phyloP scores from a whole-genome alignment of 1,140 invertebrate species.

The Chymomyza costata region DNA sequence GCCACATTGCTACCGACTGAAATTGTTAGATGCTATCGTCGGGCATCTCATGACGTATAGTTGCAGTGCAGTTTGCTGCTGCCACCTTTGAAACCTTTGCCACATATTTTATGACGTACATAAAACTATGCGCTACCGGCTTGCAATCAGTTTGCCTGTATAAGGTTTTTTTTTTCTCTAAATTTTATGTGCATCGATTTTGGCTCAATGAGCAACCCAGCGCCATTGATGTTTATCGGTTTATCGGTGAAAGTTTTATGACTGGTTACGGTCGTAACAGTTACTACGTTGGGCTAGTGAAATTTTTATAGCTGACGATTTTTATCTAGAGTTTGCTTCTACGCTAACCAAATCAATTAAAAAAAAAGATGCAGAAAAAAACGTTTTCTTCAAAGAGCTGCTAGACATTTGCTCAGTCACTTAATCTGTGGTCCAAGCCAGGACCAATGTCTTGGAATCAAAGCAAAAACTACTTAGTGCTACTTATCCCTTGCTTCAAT shows the following conservation, averaged over 20 bases:
- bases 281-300: too few species aligned
- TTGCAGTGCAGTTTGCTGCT: too few species aligned
- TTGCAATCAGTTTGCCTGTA: conserved; percentile 17
- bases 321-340: too few species aligned
- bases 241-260: conserved; percentile 65
- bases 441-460: too few species aligned
- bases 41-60: conserved; percentile 23
- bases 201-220: conserved; percentile 36
- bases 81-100: conserved; percentile 33
- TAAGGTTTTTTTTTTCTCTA: not conserved
- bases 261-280: conserved; percentile 46
- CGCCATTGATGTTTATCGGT: conserved; percentile 51
- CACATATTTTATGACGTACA: conserved; percentile 31
- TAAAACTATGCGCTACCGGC: conserved; percentile 35
- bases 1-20: conserved; percentile 16
- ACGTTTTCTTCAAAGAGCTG: not conserved
- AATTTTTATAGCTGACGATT: too few species aligned
- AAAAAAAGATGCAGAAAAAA: not conserved
- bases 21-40: conserved; percentile 4
- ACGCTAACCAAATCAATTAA: too few species aligned
- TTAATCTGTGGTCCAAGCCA: too few species aligned
- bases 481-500: not conserved
- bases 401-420: not conserved
- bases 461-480: conserved; percentile 6
- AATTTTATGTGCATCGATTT: conserved; percentile 44